Evolutionary conservation across 2,888 invertebrate genomes (phyloP), one percentile per base, ranked within the genome.

Genomic region (Thalpophila matura): DNA sequence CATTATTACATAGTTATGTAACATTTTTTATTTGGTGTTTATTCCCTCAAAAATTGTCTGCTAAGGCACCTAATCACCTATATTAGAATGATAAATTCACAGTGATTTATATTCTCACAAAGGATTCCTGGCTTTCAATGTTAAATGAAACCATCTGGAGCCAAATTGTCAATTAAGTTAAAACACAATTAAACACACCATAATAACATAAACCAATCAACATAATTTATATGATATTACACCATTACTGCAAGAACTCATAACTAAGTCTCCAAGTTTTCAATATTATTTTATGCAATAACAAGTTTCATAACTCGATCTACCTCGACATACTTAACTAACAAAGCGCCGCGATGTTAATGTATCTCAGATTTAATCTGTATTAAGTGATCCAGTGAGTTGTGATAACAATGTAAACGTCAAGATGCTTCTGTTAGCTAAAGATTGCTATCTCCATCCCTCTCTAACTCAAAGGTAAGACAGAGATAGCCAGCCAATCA

Each of bases 341-440:
- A 68, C 67, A 56, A 60, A 59, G 33, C 74, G 47, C 58, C 49
- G 38, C 14, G 22, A 71, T 68, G 69, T 58, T 60, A 80, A 75
- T 65, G 45, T 73, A 58, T 64, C 68, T 68, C 53, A 59, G 69
- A 77, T 79, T 56, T 66, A 76, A 76, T 78, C 66, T 61, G 42
- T 65, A 62, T 54, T 67, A 71, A 79, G 64, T 73, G 62, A 71
- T 74, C 60, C 53, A 47, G 42, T 62, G 51, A 40, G 42, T 70
- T 24, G 38, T 59, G 70, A 75, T 76, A 76, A 76, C 70, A 79
- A 60, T 53, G 61, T 74, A 61, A 63, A 58, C 54, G 63, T 68
- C 68, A 74, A 72, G 67, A 56, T 50, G 67, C 45, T 61, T 4
- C 56, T 55, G 22, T 45, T 65, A 43, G 33, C 54, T 54, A 53